A percentile compares a stretch with the other conserved stretches of the same genome.
These are phyloP conservation scores for Pluvianellus socialis DNA, from an alignment of 2,113 vertebrate genomes.

Conservation along the genomic window DNA sequence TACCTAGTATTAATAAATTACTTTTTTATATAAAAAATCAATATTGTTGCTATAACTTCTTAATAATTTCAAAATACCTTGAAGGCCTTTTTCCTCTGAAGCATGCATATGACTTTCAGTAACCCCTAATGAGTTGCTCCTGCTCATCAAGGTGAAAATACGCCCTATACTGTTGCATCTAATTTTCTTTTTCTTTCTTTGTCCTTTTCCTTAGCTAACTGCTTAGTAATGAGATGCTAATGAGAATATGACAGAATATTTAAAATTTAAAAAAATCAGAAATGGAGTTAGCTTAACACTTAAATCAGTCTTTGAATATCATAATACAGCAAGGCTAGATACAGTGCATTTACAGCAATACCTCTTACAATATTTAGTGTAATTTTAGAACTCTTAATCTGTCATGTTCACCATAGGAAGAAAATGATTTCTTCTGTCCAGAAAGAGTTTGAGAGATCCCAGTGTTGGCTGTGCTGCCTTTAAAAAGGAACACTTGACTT, in stretches of 20 bases:
- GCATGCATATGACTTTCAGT: neutral
- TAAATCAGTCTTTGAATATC: neutral
- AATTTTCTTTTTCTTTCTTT: conserved; percentile 54
- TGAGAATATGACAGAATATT: neutral
- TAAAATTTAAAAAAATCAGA: neutral
- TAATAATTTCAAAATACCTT: conserved; percentile 17
- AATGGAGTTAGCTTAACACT: neutral
- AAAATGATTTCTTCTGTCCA: neutral
- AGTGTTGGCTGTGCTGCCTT: neutral
- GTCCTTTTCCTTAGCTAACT: conserved; percentile 40
- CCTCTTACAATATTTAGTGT: neutral
- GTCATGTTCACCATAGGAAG: neutral
- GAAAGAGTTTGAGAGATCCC: neutral
- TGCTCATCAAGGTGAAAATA: conserved; percentile 56
- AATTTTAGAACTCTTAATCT: neutral
- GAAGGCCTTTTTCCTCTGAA: neutral
- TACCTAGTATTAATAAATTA: neutral
- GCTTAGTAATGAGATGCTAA: conserved; percentile 52
- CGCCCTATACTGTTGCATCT: conserved; percentile 4
- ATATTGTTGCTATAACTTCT: neutral
- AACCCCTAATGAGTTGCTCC: conserved; percentile 33
- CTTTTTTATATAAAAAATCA: neutral
- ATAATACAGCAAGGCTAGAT: neutral
- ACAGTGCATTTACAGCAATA: neutral
- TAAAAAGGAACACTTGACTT: neutral